Evolutionary conservation across 2,113 vertebrate genomes (phyloP).

Genomic region (Cyanoderma ruficeps): DNA sequence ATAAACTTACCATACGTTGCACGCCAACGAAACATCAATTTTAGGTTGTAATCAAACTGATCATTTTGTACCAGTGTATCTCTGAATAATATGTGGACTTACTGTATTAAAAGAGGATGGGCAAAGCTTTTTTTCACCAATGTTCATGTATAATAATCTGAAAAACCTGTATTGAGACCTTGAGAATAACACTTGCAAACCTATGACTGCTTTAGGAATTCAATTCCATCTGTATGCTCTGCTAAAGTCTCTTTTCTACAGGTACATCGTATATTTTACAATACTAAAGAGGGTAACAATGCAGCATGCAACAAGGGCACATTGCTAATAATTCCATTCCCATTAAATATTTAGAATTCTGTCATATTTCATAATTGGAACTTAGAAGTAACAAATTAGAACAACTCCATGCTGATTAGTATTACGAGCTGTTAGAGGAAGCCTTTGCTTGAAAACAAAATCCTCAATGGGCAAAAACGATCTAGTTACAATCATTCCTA

Average conservation of each 20-base stretch:
- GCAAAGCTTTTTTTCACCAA: not conserved
- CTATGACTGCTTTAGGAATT: conserved; percentile 35
- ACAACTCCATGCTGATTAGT: not conserved
- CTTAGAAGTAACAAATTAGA: conserved; percentile 8
- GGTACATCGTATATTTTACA: conserved; percentile 4
- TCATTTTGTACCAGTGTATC: not conserved
- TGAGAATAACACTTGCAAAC: not conserved
- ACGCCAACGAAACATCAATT: not conserved
- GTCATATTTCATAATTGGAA: not conserved
- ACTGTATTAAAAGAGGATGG: not conserved
- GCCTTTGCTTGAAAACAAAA: not conserved
- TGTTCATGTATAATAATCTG: not conserved
- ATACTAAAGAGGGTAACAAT: not conserved
- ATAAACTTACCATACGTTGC: not conserved
- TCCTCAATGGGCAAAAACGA: not conserved
- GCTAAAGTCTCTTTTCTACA: not conserved
- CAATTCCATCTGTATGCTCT: not conserved
- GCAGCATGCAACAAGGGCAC: not conserved
- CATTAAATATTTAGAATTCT: conserved; percentile 40
- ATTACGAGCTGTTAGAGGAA: conserved; percentile 2
- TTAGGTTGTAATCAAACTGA: not conserved
- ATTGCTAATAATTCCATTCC: conserved; percentile 6
- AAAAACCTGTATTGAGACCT: not conserved
- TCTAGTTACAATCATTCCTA: not conserved
- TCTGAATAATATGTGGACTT: not conserved